Base-by-base conservation (phyloP, 2,888 invertebrate species). In the Trichopria drosophilae region DNA sequence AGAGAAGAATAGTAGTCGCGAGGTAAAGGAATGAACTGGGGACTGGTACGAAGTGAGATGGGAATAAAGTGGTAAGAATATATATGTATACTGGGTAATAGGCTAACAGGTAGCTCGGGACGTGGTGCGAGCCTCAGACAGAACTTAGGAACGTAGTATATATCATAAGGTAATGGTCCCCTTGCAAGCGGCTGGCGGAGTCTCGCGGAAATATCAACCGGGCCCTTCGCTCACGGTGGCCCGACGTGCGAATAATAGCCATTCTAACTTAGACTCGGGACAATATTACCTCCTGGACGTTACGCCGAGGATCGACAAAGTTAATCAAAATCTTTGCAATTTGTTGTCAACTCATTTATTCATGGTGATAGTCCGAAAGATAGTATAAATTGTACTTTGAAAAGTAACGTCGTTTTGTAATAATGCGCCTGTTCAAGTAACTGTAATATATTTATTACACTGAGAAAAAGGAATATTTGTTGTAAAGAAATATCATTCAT, bases 141-240 rank as follows among this genome's bases (percentile, higher is more conserved):
- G 59, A 59, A 54, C 59, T 56, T 62, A 59, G 60, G 62, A 59
- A 62, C 62, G 60, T 60, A 59, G 61, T 58, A 64, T 69, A 69
- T 67, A 67, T 70, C 68, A 68, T 60, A 59, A 55, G 56, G 62
- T 68, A 70, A 70, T 70, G 69, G 70, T 68, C 69, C 69, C 66
- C 59, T 59, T 66, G 67, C 62, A 66, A 63, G 28, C 35, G 57
- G 54, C 49, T 60, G 65, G 65, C 69, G 59, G 57, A 55, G 56
- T 53, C 54, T 51, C 48, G 60, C 59, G 66, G 57, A 67, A 68
- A 63, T 64, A 66, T 55, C 52, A 51, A 55, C 51, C 6, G 57
- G 48, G 55, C 52, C 60, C 51, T 7, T 36, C 20, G 22, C n/a
- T 20, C 16, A 40, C 29, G 55, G 56, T 55, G 56, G 51, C 54